Base-by-base conservation (phyloP, 2,113 vertebrate genomes). In the Bufo bufo region DNA sequence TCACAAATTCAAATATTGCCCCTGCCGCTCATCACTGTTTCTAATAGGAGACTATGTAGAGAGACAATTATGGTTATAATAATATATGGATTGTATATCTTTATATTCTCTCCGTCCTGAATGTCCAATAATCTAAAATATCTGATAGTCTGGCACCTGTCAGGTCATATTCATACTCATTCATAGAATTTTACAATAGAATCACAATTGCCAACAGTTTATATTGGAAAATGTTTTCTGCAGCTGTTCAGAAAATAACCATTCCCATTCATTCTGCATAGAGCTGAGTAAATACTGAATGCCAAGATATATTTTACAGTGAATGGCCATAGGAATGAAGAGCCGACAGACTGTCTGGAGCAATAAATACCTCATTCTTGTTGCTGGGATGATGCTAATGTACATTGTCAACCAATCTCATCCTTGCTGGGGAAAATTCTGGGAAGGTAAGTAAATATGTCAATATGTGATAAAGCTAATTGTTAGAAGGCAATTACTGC, bases 351-450 rank as follows among this genome's bases (percentile, higher is more conserved):
- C n/a, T 23, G 77, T 65, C 20, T 72, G 16, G 17, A 59, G 33
- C 69, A 83, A 77, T 33, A 82, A 23, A 80, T 45, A 20, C 17
- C 1, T 11, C 65, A 59, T 58, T 80, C 49, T n/a, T n/a, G 4
- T 77, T 20, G 74, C 47, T 20, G 3, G 75, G 19, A 77, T 20
- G 9, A 52, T 77, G n/a, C 77, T 59, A 80, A 80, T 58, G 50
- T 80, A 80, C n/a, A 79, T 79, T 23, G 52, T 54, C 77, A 80
- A 80, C 77, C 50, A 43, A 56, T 80, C 52, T 16, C 54, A 52
- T 52, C 49, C 45, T 74, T 74, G 6, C 13, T 17, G 43, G 4
- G 16, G 9, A 77, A 52, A 9, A 43, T 33, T 80, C 77, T 59
- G 3, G 33, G 77, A 43, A 13, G 56, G 77, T 80, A 43, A 33